Evolutionary conservation across 2,888 invertebrate genomes (phyloP), one percentile per base, ranked within the genome.

Genomic region (Neoitamus cyanurus): DNA sequence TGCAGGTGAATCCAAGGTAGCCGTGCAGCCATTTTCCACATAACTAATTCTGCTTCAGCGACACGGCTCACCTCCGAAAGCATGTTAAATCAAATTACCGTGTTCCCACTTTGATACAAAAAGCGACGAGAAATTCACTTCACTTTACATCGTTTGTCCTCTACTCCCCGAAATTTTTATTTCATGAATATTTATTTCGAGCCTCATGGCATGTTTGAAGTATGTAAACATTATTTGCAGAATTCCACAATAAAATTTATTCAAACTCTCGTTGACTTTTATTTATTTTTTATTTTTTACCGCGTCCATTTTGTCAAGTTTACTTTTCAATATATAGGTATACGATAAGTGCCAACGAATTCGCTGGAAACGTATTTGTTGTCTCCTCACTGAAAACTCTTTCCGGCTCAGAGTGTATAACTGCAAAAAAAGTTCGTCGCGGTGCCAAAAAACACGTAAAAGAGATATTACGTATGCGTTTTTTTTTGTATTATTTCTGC

Each of bases 111-210:
- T 58, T 58, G 58, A 58, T 58, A 58, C 58, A 58, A 58, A 58
- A 25, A 25, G 25, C 58, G 34, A 7, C 34, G 58, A 58, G 20
- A n/a, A 42, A 42, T 42, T 42, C n/a, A 42, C 42, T 42, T 42
- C n/a, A 42, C 42, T 42, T 42, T 42, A 42, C 42, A n/a, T 58
- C 58, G 7, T 48, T 48, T 48, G 48, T 48, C 20, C 48, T 48
- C 20, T 48, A 13, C 37, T 42, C 37, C n/a, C n/a, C 37, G n/a
- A 58, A 58, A 58, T 58, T 58, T 58, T 58, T 58, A 58, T 58
- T 58, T 58, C 58, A 58, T 58, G 58, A 58, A 58, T 58, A 58
- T 58, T 58, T 58, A 58, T 58, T 58, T 58, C 58, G 25, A 58
- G 42, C n/a, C 42, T 42, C 5, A n/a, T n/a, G 42, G n/a, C n/a